Base-by-base conservation (phyloP, 2,113 vertebrate species). In the Mormyrus lacerda region DNA sequence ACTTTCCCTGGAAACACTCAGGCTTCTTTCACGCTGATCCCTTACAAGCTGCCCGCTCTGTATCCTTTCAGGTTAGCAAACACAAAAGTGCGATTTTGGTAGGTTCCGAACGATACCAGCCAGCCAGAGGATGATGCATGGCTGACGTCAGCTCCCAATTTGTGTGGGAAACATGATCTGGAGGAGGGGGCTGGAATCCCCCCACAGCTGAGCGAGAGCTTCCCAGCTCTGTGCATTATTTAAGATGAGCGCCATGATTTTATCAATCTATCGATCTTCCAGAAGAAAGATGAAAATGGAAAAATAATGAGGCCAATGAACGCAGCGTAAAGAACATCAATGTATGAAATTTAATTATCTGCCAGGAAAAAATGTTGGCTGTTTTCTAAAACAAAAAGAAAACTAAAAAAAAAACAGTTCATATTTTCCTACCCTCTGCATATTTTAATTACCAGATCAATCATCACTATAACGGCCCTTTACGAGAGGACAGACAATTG, bases 401-500 rank as follows among this genome's bases (percentile, higher is more conserved):
- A 87, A 93, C 90, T 42, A 88, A 93, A 94, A 94, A 94, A 95
- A 93, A 93, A 95, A 94, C 93, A 91, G 93, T 95, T 96, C 95
- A 95, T 96, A 95, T 96, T 96, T 96, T 92, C 95, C 93, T 93
- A 51, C 93, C 94, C 95, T 96, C 94, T 95, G 95, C 95, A 96
- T 96, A 96, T 96, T 96, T 96, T 96, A 96, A 96, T 96, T 96
- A 96, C 93, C 95, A 96, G 96, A 96, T 96, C 95, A 96, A 96
- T 96, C 96, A 96, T 95, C 95, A 95, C 94, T 93, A 93, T 92
- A 90, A 94, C 91, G 88, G 93, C 53, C 90, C 88, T 92, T 92
- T 89, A 91, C 91, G 93, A 89, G 94, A 95, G 93, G 91, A 91
- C 92, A 92, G 94, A 95, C 95, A 96, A 96, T 95, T 96, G 95